These are phyloP conservation scores for Melospiza georgiana DNA, from an alignment of 2,113 vertebrate species.

Conservation along the genomic window DNA sequence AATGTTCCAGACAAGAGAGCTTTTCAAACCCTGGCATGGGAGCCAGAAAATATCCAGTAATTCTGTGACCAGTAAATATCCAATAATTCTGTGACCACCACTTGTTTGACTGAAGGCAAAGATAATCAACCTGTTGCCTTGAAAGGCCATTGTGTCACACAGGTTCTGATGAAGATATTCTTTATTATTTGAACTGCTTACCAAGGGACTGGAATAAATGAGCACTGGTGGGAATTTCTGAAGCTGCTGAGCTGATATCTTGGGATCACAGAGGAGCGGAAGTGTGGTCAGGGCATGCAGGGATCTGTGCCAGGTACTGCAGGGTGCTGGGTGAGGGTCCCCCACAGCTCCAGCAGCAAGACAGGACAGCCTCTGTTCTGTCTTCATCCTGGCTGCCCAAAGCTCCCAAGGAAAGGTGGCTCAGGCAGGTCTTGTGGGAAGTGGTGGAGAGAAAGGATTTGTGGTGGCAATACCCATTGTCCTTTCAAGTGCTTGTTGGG, in stretches of 20 bases:
- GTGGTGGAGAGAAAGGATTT: neutral
- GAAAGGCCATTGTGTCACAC: neutral
- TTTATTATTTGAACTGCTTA: neutral
- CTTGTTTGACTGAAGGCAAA: neutral
- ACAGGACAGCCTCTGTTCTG: neutral
- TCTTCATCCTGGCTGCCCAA: neutral
- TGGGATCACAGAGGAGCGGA: neutral
- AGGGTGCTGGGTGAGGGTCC: neutral
- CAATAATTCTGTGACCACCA: neutral
- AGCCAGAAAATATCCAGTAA: neutral
- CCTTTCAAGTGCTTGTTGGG: neutral
- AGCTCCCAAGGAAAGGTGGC: neutral
- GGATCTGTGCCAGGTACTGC: neutral
- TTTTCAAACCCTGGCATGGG: neutral
- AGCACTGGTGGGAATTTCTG: neutral
- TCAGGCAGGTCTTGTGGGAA: neutral
- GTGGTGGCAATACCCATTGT: fast-evolving
- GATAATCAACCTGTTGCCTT: neutral
- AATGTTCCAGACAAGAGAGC: neutral
- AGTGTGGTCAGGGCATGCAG: fast-evolving
- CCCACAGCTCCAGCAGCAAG: neutral
- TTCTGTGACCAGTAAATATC: neutral
- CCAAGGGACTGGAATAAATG: neutral
- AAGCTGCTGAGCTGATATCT: neutral
- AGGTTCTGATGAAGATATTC: neutral